These are phyloP conservation scores for Pelecanoides urinatrix DNA, from an alignment of 2,113 vertebrate species.

Conservation along the genomic window DNA sequence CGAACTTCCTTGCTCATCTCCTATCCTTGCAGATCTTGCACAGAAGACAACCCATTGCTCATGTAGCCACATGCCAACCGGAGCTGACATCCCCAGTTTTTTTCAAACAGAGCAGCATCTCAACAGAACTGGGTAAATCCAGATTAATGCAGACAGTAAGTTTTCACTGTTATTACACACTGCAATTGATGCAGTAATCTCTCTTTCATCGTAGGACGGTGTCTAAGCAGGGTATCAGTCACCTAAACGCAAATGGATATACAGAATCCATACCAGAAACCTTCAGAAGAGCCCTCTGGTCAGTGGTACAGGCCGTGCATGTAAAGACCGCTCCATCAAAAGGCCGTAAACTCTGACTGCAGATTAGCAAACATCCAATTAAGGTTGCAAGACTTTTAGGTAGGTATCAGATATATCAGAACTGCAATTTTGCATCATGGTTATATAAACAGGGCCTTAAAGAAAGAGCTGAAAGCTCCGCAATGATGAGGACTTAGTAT, in stretches of 20 bases:
- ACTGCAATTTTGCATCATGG: neutral
- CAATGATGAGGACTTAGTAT: neutral
- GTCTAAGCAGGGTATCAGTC: neutral
- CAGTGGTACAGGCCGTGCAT: rapidly evolving
- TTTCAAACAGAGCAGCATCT: neutral
- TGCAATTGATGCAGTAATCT: neutral
- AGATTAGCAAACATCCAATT: neutral
- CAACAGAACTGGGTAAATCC: neutral
- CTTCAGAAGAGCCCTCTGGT: neutral
- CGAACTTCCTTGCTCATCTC: neutral
- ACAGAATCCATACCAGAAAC: neutral
- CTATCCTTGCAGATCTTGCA: neutral
- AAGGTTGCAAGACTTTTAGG: neutral
- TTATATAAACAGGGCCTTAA: neutral
- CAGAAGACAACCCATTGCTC: neutral
- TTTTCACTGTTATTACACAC: neutral
- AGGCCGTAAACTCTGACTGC: neutral
- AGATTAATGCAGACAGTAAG: neutral
- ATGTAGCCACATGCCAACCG: neutral
- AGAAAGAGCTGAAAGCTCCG: neutral
- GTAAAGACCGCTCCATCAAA: neutral
- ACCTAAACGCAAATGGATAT: neutral
- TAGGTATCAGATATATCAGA: neutral
- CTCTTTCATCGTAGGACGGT: rapidly evolving
- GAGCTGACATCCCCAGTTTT: neutral